Conservation (phyloP, 2,888 invertebrate genomes). For the Lacanobia oleracea region DNA sequence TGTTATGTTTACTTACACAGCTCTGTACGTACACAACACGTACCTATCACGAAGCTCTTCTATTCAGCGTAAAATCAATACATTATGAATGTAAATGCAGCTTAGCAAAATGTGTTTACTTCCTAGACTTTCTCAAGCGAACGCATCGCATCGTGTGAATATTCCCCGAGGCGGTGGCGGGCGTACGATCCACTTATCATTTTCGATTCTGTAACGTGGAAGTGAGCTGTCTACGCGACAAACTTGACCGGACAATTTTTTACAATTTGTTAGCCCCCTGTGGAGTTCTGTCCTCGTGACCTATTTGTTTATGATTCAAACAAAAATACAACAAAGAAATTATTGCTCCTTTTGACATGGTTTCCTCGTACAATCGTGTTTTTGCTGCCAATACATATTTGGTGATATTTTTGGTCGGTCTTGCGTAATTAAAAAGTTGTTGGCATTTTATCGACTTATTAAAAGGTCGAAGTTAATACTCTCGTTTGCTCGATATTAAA, state of each 20-base stretch:
- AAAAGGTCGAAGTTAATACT: not conserved
- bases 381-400: constrained; percentile 37
- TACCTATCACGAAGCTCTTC: constrained; percentile 40
- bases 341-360: constrained; percentile 52
- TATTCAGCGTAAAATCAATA: constrained; percentile 60
- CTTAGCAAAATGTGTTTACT: constrained; percentile 46
- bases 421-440: constrained; percentile 14
- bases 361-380: constrained; percentile 45
- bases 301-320: constrained; percentile 56
- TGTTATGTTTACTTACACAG: constrained; percentile 52
- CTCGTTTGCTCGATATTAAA: too few relatives aligned
- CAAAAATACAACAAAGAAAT: constrained; percentile 60
- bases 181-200: constrained; percentile 44
- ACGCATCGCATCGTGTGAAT: constrained; percentile 36
- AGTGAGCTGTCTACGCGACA: constrained; percentile 46
- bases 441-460: not conserved
- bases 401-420: not conserved
- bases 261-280: constrained; percentile 58
- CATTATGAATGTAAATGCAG: constrained; percentile 57
- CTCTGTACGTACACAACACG: constrained; percentile 43
- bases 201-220: constrained; percentile 56
- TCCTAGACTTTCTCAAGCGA: constrained; percentile 39
- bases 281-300: constrained; percentile 58
- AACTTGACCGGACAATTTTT: constrained; percentile 59
- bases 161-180: constrained; percentile 34